Evolutionary conservation across 2,888 invertebrate genomes (phyloP).

Genomic region (Yponomeuta cagnagella): DNA sequence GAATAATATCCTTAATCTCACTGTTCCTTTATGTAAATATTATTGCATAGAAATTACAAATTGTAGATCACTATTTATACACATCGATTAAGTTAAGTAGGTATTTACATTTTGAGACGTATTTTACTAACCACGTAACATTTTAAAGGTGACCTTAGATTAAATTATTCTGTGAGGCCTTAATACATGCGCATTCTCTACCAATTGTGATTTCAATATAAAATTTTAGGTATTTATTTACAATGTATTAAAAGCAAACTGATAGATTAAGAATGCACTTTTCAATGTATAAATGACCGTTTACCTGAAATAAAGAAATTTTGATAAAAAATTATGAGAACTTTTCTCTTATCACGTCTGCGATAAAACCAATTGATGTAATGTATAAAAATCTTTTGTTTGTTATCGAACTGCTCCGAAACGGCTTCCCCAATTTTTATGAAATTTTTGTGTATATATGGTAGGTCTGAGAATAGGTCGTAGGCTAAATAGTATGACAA

Average conservation of each 20-base stretch:
- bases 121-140: not conserved
- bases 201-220: slow-evolving; percentile 14
- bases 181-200: not conserved
- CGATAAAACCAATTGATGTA: too few relatives aligned
- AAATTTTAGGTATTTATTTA: slow-evolving; percentile 14
- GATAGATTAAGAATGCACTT: slow-evolving; percentile 17
- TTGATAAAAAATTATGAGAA: slow-evolving; percentile 31
- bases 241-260: slow-evolving; percentile 16
- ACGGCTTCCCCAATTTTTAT: too few relatives aligned
- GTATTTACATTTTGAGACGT: not conserved
- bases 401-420: too few relatives aligned
- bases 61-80: slow-evolving; percentile 11
- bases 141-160: not conserved
- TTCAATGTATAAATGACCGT: slow-evolving; percentile 45
- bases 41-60: not conserved
- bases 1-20: not conserved
- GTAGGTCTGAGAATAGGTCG: too few relatives aligned
- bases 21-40: slow-evolving; percentile 13
- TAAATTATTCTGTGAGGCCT: slow-evolving; percentile 9
- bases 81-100: not conserved
- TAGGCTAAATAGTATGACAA: too few relatives aligned
- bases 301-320: slow-evolving; percentile 43
- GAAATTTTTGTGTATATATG: too few relatives aligned
- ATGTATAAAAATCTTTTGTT: too few relatives aligned
- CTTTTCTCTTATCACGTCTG: slow-evolving; percentile 20